Conservation (phyloP, 2,888 invertebrate species). For the Macrosiphum euphorbiae region DNA sequence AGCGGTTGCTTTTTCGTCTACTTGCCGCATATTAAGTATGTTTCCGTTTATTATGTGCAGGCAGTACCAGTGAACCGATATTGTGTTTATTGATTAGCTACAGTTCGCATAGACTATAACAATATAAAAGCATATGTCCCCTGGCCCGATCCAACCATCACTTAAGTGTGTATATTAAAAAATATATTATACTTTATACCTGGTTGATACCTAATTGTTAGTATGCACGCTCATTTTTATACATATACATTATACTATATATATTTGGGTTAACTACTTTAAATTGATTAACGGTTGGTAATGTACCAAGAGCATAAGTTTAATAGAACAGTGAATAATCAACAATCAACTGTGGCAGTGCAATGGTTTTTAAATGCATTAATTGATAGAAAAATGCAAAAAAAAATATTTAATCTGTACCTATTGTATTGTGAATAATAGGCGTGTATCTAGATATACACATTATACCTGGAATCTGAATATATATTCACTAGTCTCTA, state of each 20-base stretch:
- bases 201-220: background rate
- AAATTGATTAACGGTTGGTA: background rate
- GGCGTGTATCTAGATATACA: background rate
- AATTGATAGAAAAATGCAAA: background rate
- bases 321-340: background rate
- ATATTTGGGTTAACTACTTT: background rate
- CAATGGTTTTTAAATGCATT: background rate
- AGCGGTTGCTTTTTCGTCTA: background rate
- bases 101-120: background rate
- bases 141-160: background rate
- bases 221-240: background rate
- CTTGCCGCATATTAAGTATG: background rate
- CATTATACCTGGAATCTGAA: background rate
- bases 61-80: background rate
- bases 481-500: background rate
- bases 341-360: background rate
- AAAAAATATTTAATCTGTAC: background rate
- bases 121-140: background rate
- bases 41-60: background rate
- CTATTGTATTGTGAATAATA: background rate
- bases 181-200: background rate
- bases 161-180: background rate
- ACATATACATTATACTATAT: background rate
- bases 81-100: constrained; percentile 12
- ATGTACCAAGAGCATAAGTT: background rate